phyloP scores from a whole-genome alignment of 2,888 invertebrate species.

The Noctua fimbriata region DNA sequence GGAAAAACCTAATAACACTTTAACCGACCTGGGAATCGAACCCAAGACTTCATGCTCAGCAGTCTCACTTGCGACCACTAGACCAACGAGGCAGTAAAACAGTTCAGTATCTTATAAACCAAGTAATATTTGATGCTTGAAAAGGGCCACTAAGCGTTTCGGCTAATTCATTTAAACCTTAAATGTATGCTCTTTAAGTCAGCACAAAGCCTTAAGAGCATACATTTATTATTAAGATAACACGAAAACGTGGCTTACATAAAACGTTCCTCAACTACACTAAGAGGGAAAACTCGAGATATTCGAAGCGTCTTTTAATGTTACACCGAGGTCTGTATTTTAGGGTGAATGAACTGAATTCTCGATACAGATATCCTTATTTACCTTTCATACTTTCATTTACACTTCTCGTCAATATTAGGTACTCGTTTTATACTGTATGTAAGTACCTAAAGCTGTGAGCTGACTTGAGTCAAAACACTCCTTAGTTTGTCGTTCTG shows the following conservation, averaged over 20 bases:
- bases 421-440: background rate
- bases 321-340: constrained; percentile 4
- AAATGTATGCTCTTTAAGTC: constrained; percentile 22
- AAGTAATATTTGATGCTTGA: constrained; percentile 27
- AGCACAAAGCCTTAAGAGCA: constrained; percentile 30
- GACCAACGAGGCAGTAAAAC: background rate
- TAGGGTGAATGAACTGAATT: constrained; percentile 20
- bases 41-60: background rate
- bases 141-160: constrained; percentile 24
- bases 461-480: background rate
- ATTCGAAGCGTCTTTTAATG: constrained; percentile 14
- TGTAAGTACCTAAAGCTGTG: constrained; percentile 8
- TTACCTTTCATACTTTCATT: constrained; percentile 24
- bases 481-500: background rate
- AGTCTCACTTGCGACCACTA: background rate
- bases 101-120: background rate
- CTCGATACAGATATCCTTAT: constrained; percentile 11
- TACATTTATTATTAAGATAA: constrained; percentile 36
- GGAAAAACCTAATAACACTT: background rate
- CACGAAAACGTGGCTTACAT: constrained; percentile 31
- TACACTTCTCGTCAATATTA: constrained; percentile 28
- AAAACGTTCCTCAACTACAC: constrained; percentile 17
- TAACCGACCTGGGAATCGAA: background rate
- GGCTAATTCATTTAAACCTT: constrained; percentile 21
- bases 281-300: constrained; percentile 5